Evolutionary conservation across 2,888 invertebrate species (phyloP).

Genomic region (Selenia dentaria): DNA sequence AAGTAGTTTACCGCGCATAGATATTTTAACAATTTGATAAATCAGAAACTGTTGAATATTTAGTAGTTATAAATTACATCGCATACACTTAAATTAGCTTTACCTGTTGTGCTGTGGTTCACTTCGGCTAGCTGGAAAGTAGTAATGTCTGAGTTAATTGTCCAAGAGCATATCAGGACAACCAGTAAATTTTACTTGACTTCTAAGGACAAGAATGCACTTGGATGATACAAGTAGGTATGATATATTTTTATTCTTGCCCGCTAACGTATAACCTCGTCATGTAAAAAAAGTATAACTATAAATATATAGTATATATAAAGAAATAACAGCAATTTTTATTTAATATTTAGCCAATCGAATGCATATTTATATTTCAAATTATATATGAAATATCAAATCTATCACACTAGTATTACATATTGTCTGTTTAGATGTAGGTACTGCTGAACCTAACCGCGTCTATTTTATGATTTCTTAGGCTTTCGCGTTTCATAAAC

Average conservation of each 20-base stretch:
- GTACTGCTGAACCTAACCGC: too few species aligned
- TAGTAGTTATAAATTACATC: constrained; percentile 15
- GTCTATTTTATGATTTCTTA: too few species aligned
- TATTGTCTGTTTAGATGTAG: too few species aligned
- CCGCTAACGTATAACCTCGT: too few species aligned
- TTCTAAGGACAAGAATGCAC: background rate
- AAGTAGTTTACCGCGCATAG: constrained; percentile 6
- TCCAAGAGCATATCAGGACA: background rate
- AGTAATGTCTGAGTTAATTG: constrained; percentile 4
- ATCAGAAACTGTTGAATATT: constrained; percentile 26
- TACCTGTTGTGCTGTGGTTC: constrained; percentile 3
- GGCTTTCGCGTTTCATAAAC: too few species aligned
- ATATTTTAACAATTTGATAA: constrained; percentile 21
- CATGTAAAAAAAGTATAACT: too few species aligned
- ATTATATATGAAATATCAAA: too few species aligned
- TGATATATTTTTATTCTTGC: background rate
- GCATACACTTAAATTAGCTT: constrained; percentile 16
- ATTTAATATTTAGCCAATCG: too few species aligned
- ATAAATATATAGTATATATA: too few species aligned
- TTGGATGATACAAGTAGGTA: background rate
- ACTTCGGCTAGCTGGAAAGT: constrained; percentile 4
- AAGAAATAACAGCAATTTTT: too few species aligned
- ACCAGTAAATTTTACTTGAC: background rate
- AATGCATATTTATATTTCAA: too few species aligned
- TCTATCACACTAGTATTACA: too few species aligned